These are phyloP conservation scores for Ptycholaimellus sp. DNA, from an alignment of 2,888 invertebrate species.

Conservation along the genomic window DNA sequence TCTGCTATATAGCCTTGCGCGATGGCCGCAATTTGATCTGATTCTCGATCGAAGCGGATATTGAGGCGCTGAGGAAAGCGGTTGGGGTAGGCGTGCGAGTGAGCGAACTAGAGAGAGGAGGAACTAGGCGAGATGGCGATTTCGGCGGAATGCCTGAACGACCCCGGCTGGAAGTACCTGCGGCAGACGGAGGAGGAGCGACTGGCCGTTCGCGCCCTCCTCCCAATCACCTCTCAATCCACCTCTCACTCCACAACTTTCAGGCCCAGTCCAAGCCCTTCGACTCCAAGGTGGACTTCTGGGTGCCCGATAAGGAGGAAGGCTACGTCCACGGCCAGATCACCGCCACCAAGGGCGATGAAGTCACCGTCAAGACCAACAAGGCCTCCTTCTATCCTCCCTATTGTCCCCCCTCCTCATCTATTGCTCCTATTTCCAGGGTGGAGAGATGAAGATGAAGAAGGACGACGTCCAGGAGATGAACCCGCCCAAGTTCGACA, in stretches of 20 bases:
- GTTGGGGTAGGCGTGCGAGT: too few species aligned
- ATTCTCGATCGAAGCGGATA: too few species aligned
- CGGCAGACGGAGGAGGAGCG: background rate
- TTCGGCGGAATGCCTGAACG: too few species aligned
- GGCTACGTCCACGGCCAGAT: constrained; percentile 76
- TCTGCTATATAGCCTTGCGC: too few species aligned
- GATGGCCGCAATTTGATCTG: too few species aligned
- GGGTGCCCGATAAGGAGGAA: constrained; percentile 17
- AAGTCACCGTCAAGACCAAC: constrained; percentile 69
- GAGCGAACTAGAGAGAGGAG: background rate
- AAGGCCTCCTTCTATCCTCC: too few species aligned
- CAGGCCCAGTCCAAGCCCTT: constrained; percentile 15
- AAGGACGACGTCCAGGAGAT: constrained; percentile 78
- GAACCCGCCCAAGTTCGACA: constrained; percentile 96
- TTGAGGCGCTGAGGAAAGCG: too few species aligned
- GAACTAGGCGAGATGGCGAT: constrained; percentile 2
- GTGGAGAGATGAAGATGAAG: constrained; percentile 53
- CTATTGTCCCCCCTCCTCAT: too few species aligned
- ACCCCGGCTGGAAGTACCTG: constrained; percentile 6
- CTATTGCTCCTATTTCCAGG: too few species aligned
- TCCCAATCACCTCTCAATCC: too few species aligned
- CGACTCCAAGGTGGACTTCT: constrained; percentile 18
- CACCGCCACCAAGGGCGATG: constrained; percentile 90
- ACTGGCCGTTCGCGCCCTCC: too few species aligned
- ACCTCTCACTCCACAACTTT: too few species aligned